Evolutionary conservation across 2,888 invertebrate species (phyloP), one percentile per base, ranked within the genome.

Genomic region (Dastarcus helophoroides): DNA sequence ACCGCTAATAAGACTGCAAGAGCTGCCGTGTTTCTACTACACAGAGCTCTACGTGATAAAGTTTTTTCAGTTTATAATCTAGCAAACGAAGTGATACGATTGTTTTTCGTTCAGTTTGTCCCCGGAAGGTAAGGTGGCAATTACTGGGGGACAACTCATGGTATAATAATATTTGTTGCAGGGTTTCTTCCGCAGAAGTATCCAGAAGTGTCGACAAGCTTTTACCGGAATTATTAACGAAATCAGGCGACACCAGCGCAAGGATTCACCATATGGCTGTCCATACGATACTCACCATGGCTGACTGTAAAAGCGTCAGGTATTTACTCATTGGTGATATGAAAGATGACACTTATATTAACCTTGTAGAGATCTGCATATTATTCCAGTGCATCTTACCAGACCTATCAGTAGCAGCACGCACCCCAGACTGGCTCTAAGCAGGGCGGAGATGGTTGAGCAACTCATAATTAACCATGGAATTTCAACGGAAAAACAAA

Each of bases 11-110:
- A 88, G 61, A 80, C 80, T 0, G 83, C 85, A 0, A 65, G 88
- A 11, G 89, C 86, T 0, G 78, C 88, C 1, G 78, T 85, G 30
- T 68, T 82, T 38, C 56, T 90, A 12, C 60, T 89, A 17, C 86
- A 88, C 55, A 67, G 88, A 32, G 75, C 84, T 0, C 66, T 90
- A 29, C 68, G 86, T 26, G 90, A 90, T 56, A 89, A 88, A 53
- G 89, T 90, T 9, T 86, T 83, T 59, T 83, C 85, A 11, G 88
- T 89, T 1, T 88, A 88, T 58, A 83, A 78, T 53, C 71, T 79
- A 42, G 84, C 88, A 0, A 83, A 86, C 33, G 84, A 85, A 55
- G 76, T 84, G 2, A 79, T 86, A 10, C 64, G 81, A 35, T 71
- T 81, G 39, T 71, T 86, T 51, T 85, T 88, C 53, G 73, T 80